Evolutionary conservation across 64 coral and sea anemone genomes (phyloP).

Genomic region (Astreopora myriophthalma): DNA sequence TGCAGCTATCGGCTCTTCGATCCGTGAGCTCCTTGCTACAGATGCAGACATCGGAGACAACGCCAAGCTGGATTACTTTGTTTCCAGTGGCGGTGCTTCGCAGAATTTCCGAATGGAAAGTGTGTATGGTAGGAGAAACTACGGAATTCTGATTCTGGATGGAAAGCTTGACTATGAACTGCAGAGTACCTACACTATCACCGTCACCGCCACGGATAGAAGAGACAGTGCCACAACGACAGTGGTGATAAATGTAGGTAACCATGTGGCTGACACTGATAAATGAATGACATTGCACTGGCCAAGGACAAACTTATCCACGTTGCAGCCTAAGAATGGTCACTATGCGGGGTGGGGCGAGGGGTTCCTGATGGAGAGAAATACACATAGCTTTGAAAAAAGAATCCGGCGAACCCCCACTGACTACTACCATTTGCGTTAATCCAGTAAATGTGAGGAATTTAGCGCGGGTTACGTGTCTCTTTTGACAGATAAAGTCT

Average conservation of each 20-base stretch:
- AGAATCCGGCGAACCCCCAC: too few species aligned
- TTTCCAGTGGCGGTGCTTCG: constrained; percentile 27
- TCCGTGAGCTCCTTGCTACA: constrained; percentile 18
- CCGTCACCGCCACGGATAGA: constrained; percentile 67
- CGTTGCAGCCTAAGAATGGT: too few species aligned
- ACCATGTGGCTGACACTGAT: too few species aligned
- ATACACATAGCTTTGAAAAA: too few species aligned
- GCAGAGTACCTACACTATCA: not conserved
- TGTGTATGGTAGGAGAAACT: not conserved
- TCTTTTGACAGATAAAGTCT: too few species aligned
- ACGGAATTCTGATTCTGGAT: constrained; percentile 16
- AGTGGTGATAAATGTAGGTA: constrained; percentile 45
- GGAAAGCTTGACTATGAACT: constrained; percentile 66
- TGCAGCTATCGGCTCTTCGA: constrained; percentile 15
- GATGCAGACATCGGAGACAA: constrained; percentile 61
- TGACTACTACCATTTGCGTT: too few species aligned
- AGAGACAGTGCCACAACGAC: constrained; percentile 46
- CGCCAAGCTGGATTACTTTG: constrained; percentile 51
- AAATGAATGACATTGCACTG: too few species aligned
- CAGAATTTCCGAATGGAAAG: constrained; percentile 46
- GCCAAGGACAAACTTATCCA: too few species aligned
- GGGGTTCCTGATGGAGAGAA: too few species aligned
- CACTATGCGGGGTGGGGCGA: too few species aligned
- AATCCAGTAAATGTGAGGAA: too few species aligned
- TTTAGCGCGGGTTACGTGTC: too few species aligned